A percentile compares a stretch with the other conserved stretches of the same genome.
These are phyloP conservation scores for Cephalopholis sonnerati DNA, from an alignment of 2,113 vertebrate species.

Conservation along the genomic window DNA sequence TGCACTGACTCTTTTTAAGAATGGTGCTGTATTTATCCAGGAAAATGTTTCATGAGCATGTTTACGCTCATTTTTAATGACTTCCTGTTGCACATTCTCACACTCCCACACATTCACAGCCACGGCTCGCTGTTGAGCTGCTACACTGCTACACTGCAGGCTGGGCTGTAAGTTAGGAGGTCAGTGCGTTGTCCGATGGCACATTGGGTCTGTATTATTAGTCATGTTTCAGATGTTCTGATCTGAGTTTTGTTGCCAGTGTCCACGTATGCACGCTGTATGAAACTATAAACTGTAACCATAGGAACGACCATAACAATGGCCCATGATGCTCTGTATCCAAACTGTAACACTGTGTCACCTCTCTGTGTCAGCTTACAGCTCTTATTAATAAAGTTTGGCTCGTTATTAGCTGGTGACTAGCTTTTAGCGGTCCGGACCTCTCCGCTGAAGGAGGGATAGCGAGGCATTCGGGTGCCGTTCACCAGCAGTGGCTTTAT, in stretches of 20 bases:
- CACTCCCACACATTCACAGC: constrained; percentile 61
- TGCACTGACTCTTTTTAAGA: constrained; percentile 68
- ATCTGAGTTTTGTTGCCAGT: background rate
- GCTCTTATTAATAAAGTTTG: too few relatives aligned
- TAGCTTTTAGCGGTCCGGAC: too few relatives aligned
- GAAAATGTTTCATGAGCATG: constrained; percentile 69
- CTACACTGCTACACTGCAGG: background rate
- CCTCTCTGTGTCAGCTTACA: too few relatives aligned
- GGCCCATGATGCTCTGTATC: too few relatives aligned
- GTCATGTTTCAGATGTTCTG: background rate
- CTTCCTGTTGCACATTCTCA: constrained; percentile 75
- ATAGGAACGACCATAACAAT: too few relatives aligned
- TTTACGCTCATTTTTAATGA: constrained; percentile 73
- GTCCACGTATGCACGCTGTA: too few relatives aligned
- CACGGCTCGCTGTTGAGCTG: constrained; percentile 2
- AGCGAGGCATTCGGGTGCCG: too few relatives aligned
- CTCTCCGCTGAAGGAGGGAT: too few relatives aligned
- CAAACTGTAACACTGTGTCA: too few relatives aligned
- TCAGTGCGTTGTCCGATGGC: constrained; percentile 29
- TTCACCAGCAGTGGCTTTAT: too few relatives aligned
- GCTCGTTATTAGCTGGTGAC: too few relatives aligned
- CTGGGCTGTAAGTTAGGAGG: constrained; percentile 1
- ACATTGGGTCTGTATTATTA: background rate
- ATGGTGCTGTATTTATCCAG: constrained; percentile 61
- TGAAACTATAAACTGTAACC: too few relatives aligned